These are phyloP conservation scores for Augochlorella aurata DNA, from an alignment of 2,888 invertebrate species.

Conservation along the genomic window DNA sequence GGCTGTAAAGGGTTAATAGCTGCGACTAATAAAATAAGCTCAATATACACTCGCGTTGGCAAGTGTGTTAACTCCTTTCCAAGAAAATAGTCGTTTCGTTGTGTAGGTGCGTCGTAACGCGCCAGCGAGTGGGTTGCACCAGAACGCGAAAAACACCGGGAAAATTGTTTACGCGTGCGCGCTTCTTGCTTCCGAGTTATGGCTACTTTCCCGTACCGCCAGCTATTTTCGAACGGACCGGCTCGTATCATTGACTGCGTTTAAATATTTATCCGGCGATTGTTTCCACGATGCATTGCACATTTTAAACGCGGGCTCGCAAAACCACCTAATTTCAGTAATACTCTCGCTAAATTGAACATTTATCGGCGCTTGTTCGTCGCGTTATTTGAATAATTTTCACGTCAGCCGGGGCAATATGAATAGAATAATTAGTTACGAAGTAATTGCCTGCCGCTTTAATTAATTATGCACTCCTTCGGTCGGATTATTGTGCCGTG, in stretches of 20 bases:
- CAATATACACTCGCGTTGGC: no score
- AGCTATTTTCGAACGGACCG: not conserved
- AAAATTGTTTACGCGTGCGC: slow-evolving; percentile 1
- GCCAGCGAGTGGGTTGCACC: not conserved
- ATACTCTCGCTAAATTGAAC: slow-evolving; percentile 3
- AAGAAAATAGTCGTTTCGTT: no score
- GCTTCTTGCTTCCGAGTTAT: slow-evolving; percentile 53
- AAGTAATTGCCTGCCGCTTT: slow-evolving; percentile 9
- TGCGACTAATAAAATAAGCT: no score
- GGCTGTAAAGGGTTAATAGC: no score
- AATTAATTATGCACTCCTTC: slow-evolving; percentile 6
- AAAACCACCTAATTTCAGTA: slow-evolving; percentile 6
- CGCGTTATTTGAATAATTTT: slow-evolving; percentile 17
- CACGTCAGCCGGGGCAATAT: not conserved
- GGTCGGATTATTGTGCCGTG: not conserved
- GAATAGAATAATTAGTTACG: slow-evolving; percentile 18
- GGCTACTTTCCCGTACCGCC: slow-evolving; percentile 42
- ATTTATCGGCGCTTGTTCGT: not conserved
- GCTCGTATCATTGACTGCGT: not conserved
- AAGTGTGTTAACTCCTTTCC: no score
- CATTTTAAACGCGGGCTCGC: not conserved
- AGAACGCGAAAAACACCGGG: slow-evolving; percentile 4
- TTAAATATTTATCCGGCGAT: slow-evolving; percentile 1
- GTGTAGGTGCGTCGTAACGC: not conserved
- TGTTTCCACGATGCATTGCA: not conserved